Evolutionary conservation across 1,140 invertebrate species (phyloP).

Genomic region (Drosophila miranda): DNA sequence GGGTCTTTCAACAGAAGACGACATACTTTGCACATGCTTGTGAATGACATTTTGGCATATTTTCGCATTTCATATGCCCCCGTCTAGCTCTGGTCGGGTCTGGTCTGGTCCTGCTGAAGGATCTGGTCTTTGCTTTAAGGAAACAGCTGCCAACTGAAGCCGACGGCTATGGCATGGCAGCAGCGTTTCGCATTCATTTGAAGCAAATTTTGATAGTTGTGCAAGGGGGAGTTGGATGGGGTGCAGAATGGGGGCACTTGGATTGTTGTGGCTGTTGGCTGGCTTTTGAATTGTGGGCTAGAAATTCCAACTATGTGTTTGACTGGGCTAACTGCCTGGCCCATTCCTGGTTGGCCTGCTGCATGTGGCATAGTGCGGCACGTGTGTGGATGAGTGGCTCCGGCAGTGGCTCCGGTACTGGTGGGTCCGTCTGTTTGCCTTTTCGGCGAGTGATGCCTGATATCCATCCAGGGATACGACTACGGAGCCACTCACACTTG

Average conservation of each 20-base stretch:
- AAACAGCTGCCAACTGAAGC: slow-evolving; percentile 42
- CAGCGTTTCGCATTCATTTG: slow-evolving; percentile 27
- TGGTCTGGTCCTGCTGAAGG: neutral
- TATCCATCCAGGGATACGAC: slow-evolving; percentile 28
- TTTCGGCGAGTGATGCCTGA: slow-evolving; percentile 38
- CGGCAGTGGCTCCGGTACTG: slow-evolving; percentile 21
- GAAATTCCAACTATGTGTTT: slow-evolving; percentile 54
- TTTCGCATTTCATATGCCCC: slow-evolving; percentile 42
- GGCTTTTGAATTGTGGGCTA: slow-evolving; percentile 46
- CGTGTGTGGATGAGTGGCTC: slow-evolving; percentile 46
- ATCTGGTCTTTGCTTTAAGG: slow-evolving; percentile 46
- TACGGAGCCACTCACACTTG: slow-evolving; percentile 24
- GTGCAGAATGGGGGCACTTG: slow-evolving; percentile 4
- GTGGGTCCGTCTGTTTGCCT: slow-evolving; percentile 33
- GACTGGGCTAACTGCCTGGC: slow-evolving; percentile 34
- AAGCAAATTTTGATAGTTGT: slow-evolving; percentile 29
- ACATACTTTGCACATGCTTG: slow-evolving; percentile 49
- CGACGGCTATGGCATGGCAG: slow-evolving; percentile 5
- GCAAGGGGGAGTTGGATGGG: neutral
- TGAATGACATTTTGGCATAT: slow-evolving; percentile 65
- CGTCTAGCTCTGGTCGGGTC: slow-evolving; percentile 15
- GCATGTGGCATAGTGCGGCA: slow-evolving; percentile 28
- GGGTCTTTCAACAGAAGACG: slow-evolving; percentile 7
- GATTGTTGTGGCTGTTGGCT: slow-evolving; percentile 35
- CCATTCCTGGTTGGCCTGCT: slow-evolving; percentile 1